phyloP scores from a whole-genome alignment of 2,113 vertebrate species.

The Pristiophorus japonicus region DNA sequence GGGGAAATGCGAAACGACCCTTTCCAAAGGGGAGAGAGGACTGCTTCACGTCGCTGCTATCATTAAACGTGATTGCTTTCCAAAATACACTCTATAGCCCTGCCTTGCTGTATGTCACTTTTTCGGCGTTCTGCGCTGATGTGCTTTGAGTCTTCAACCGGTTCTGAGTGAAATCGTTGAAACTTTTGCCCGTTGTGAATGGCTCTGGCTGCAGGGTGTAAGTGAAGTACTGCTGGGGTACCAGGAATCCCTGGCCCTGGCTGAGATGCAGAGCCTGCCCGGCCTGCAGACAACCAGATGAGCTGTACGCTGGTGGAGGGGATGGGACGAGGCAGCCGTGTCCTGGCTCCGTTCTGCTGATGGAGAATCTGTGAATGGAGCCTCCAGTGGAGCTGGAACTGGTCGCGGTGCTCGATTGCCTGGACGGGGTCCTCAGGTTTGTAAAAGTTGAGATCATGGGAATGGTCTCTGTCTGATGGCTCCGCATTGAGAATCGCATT shows the following conservation, averaged over 20 bases:
- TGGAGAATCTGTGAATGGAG: slow-evolving; percentile 76
- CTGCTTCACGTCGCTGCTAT: not conserved
- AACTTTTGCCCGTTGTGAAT: slow-evolving; percentile 68
- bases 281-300: slow-evolving; percentile 54
- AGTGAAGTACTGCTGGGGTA: slow-evolving; percentile 77
- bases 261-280: slow-evolving; percentile 58
- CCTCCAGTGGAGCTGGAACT: slow-evolving; percentile 79
- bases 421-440: slow-evolving; percentile 73
- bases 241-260: slow-evolving; percentile 67
- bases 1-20: not conserved
- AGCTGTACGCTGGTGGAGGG: slow-evolving; percentile 74
- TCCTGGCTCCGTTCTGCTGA: slow-evolving; percentile 64
- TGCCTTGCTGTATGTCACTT: slow-evolving; percentile 7
- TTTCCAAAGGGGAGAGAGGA: not conserved
- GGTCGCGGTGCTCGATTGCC: slow-evolving; percentile 87
- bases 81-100: not conserved
- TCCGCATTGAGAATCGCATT: slow-evolving; percentile 83
- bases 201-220: slow-evolving; percentile 77
- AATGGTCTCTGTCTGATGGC: slow-evolving; percentile 88
- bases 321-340: slow-evolving; percentile 60
- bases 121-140: not conserved
- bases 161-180: slow-evolving; percentile 77
- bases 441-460: slow-evolving; percentile 87
- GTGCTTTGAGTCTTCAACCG: slow-evolving; percentile 46
- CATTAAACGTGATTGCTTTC: not conserved